Conservation (phyloP, 2,888 invertebrate species). For the Epistrophe grossulariae region DNA sequence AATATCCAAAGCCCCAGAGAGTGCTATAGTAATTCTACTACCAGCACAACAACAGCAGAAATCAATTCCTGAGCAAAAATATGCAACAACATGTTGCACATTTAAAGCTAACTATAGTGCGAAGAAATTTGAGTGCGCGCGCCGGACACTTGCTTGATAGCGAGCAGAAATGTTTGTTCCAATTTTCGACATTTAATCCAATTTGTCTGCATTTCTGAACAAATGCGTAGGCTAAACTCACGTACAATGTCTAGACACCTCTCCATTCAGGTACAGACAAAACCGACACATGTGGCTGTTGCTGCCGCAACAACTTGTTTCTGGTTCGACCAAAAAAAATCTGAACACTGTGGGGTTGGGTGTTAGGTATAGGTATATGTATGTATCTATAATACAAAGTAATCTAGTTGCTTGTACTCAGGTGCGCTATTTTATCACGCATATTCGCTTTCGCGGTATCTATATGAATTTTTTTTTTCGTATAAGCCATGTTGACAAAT, state of each 20-base stretch:
- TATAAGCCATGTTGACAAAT: conserved; percentile 63
- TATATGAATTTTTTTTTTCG: conserved; percentile 14
- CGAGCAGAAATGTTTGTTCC: conserved; percentile 58
- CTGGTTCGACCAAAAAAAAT: conserved; percentile 25
- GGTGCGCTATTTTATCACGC: conserved; percentile 54
- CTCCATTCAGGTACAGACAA: conserved; percentile 31
- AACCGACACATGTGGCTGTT: conserved; percentile 32
- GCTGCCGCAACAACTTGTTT: conserved; percentile 55
- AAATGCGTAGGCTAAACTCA: conserved; percentile 63
- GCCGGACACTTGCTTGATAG: conserved; percentile 34
- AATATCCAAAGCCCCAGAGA: background rate
- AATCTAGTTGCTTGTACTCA: conserved; percentile 28
- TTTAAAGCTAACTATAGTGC: background rate
- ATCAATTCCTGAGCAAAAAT: background rate
- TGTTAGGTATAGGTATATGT: conserved; percentile 8
- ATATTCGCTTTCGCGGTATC: conserved; percentile 37
- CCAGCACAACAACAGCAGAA: background rate
- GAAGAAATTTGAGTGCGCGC: conserved; percentile 28
- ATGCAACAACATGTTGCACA: background rate
- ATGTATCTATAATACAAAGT: background rate
- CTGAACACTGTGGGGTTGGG: conserved; percentile 51
- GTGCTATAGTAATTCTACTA: background rate
- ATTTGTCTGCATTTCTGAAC: conserved; percentile 69
- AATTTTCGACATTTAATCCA: conserved; percentile 75
- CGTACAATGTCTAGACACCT: conserved; percentile 62